phyloP scores from a whole-genome alignment of 2,888 invertebrate species.

The Copidosoma aretas region DNA sequence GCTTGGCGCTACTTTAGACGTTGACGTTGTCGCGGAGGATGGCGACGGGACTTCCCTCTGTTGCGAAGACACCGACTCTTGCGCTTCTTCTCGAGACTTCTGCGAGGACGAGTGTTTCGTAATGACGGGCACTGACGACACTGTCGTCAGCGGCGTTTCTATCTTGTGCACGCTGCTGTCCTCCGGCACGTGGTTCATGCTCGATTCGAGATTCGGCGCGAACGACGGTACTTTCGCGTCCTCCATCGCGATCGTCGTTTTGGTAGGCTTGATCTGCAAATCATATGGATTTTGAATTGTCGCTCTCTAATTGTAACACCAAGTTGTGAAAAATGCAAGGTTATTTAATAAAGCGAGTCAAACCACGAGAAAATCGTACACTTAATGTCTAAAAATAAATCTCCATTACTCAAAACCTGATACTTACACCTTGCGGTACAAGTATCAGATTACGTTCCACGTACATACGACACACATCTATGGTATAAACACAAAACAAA shows the following conservation, averaged over 20 bases:
- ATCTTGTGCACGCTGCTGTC: conserved; percentile 18
- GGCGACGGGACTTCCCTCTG: background rate
- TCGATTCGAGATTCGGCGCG: conserved; percentile 22
- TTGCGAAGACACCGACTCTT: background rate
- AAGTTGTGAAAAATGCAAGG: too few relatives aligned
- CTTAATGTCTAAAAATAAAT: too few relatives aligned
- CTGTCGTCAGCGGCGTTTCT: conserved; percentile 12
- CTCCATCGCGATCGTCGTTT: conserved; percentile 16
- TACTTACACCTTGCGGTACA: too few relatives aligned
- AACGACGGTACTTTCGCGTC: conserved; percentile 23
- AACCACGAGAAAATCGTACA: too few relatives aligned
- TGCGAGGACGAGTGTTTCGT: conserved; percentile 16
- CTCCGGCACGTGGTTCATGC: conserved; percentile 8
- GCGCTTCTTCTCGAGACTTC: background rate
- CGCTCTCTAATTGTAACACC: too few relatives aligned
- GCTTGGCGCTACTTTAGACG: background rate
- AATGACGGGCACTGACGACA: conserved; percentile 1
- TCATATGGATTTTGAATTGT: too few relatives aligned
- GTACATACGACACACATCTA: too few relatives aligned
- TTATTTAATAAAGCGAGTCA: too few relatives aligned
- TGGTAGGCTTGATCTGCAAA: conserved; percentile 36
- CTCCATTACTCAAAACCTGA: too few relatives aligned
- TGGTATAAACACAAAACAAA: too few relatives aligned
- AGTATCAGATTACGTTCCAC: too few relatives aligned
- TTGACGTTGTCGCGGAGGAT: background rate